These are phyloP conservation scores for Halictus quadricinctus DNA, from an alignment of 2,888 invertebrate genomes.

Conservation along the genomic window DNA sequence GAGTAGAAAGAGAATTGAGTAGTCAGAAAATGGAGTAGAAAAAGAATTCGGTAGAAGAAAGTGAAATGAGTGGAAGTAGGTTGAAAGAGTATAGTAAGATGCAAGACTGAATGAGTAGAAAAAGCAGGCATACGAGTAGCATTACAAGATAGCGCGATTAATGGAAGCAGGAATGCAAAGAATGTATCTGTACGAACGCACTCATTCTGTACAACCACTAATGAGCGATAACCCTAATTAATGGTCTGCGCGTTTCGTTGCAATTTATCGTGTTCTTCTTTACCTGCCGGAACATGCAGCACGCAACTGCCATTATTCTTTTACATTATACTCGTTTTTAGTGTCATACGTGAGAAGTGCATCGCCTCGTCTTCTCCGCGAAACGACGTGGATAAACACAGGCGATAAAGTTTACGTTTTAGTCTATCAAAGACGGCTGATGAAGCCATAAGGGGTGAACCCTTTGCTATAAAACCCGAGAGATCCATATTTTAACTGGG, in stretches of 20 bases:
- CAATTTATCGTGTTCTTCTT: not conserved
- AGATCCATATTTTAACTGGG: not conserved
- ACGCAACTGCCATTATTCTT: not conserved
- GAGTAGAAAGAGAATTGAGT: not conserved
- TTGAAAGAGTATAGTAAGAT: not conserved
- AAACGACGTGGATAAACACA: not conserved
- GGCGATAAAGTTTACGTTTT: constrained; percentile 8
- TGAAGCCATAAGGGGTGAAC: not conserved
- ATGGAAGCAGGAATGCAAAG: not conserved
- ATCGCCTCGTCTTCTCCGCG: not conserved
- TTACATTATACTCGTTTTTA: not conserved
- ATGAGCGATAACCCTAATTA: not conserved
- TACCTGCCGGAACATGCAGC: not conserved
- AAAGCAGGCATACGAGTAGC: not conserved
- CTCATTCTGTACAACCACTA: not conserved
- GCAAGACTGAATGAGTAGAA: not conserved
- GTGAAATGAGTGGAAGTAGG: not conserved
- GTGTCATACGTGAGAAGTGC: constrained; percentile 12
- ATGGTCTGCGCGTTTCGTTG: not conserved
- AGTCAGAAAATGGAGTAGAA: no score
- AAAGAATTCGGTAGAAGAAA: not conserved
- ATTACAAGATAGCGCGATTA: not conserved
- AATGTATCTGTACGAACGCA: not conserved
- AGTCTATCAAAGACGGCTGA: not conserved
- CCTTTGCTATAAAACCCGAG: no score